A percentile compares a stretch with the other conserved stretches of the same genome.
Conservation (phyloP, 2,888 invertebrate genomes). For the Pocota personata region DNA sequence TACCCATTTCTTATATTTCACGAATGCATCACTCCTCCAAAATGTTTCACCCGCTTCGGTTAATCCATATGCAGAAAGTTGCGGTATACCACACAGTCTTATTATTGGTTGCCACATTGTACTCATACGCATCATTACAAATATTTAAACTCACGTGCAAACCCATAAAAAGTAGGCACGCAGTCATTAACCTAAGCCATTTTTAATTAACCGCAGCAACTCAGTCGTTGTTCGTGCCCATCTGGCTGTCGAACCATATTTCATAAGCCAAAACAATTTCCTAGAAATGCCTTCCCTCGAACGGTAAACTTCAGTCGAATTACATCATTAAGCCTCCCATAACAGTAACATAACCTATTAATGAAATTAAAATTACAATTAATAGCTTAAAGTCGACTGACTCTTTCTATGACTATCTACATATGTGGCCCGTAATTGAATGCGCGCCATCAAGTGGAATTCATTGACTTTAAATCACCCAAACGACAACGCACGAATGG, state of each 20-base stretch:
- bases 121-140: conserved; percentile 17
- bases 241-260: conserved; percentile 23
- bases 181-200: conserved; percentile 45
- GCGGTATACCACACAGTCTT: background rate
- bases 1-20: no score
- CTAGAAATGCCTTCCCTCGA: conserved; percentile 17
- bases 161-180: conserved; percentile 1
- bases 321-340: conserved; percentile 49
- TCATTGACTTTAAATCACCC: conserved; percentile 37
- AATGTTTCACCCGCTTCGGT: background rate
- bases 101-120: background rate
- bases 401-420: background rate
- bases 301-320: conserved; percentile 39
- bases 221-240: conserved; percentile 33
- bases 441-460: conserved; percentile 13
- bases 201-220: conserved; percentile 39
- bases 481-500: conserved; percentile 27
- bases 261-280: conserved; percentile 37
- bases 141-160: conserved; percentile 13
- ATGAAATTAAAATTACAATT: conserved; percentile 49
- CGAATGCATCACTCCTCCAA: no score
- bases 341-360: conserved; percentile 49
- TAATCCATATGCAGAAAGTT: background rate
- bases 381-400: conserved; percentile 13
- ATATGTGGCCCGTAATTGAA: background rate